These are phyloP conservation scores for Phylloscopus collybita DNA, from an alignment of 2,797 vertebrate genomes.

Conservation along the genomic window DNA sequence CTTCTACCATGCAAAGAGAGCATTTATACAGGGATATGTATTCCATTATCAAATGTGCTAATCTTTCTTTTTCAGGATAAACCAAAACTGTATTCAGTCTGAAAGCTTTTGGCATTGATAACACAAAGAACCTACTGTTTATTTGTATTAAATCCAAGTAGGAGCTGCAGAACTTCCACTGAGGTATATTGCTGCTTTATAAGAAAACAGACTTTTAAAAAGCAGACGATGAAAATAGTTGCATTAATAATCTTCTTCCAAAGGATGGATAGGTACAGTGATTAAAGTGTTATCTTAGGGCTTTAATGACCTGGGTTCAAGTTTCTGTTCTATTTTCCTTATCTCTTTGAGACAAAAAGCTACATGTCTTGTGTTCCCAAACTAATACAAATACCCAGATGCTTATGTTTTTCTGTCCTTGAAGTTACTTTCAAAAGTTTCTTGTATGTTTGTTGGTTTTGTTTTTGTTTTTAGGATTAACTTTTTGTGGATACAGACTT, in stretches of 20 bases:
- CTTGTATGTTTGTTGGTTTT: rapidly evolving
- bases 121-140: not conserved
- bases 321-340: conserved; percentile 50
- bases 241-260: conserved; percentile 56
- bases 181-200: not conserved
- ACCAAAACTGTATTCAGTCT: not conserved
- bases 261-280: conserved; percentile 48
- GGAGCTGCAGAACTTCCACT: not conserved
- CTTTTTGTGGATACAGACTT: not conserved
- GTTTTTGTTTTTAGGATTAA: not conserved
- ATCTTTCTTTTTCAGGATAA: not conserved
- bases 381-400: conserved; percentile 46
- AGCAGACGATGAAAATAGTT: conserved; percentile 47
- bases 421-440: conserved; percentile 14
- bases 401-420: conserved; percentile 36
- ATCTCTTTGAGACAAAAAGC: conserved; percentile 59
- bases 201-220: conserved; percentile 31
- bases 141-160: conserved; percentile 20
- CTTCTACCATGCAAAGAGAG: not conserved
- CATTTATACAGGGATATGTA: not conserved
- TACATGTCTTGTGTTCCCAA: conserved; percentile 51
- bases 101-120: conserved; percentile 9
- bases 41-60: not conserved
- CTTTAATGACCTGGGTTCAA: conserved; percentile 56
- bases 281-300: conserved; percentile 54